Base-by-base conservation (phyloP, 2,888 invertebrate genomes). In the Ormyrus nitidulus region DNA sequence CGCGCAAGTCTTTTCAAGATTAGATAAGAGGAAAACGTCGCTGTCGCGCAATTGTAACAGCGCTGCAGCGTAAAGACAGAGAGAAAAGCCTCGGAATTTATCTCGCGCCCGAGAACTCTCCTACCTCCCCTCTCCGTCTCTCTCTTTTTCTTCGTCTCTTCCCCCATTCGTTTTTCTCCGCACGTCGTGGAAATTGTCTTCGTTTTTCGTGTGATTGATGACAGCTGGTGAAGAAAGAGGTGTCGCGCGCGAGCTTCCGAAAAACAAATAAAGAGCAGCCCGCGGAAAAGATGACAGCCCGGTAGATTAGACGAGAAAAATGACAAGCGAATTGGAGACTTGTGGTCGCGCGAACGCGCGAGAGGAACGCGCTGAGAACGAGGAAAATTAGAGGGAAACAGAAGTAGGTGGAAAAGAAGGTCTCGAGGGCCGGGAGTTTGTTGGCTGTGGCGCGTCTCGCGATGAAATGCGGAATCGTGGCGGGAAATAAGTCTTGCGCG, bases 251-350 rank as follows among this genome's bases (percentile, higher is more conserved):
- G 9, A 44, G 9, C 44, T 8, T 44, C 61, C 19, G 11, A 56
- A 13, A 59, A 54, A 34, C 54, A 77, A 64, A 62, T 46, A 69
- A 66, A 48, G 56, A 64, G 46, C 8, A 4, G 6, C 53, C n/a
- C 53, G 58, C 44, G 65, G 70, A 77, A 48, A 71, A 64, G 77
- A 77, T 58, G 77, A 77, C 77, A 71, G 64, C 6, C 44, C 19
- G 77, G 59, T 70, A 58, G 77, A 77, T 77, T 77, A 77, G 77
- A 51, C 64, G 70, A 71, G 77, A 71, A 77, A 77, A 77, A 71
- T 77, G 77, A 71, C 77, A 65, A n/a, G 46, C 13, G 71, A 71
- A 77, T 75, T 68, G 75, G 13, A 53, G 8, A 44, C 9, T 74
- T 64, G 65, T 46, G 61, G 13, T 8, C 19, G 51, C 34, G 34